These are phyloP conservation scores for Melanotaenia parkinsoni DNA, from an alignment of 2,797 vertebrate species.

Conservation along the genomic window DNA sequence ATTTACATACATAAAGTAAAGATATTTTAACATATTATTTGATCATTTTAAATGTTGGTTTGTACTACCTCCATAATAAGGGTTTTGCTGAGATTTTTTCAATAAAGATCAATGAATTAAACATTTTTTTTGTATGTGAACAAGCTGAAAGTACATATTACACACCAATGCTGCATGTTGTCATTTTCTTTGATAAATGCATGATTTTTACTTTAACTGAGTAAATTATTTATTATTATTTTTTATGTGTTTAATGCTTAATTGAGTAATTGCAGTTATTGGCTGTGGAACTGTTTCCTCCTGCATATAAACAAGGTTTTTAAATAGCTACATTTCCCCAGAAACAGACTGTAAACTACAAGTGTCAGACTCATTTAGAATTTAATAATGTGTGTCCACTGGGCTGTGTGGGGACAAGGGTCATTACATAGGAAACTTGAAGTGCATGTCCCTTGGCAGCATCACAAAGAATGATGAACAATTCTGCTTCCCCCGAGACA, in stretches of 20 bases:
- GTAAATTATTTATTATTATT: neutral
- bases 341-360: no score
- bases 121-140: conserved; percentile 4
- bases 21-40: neutral
- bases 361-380: no score
- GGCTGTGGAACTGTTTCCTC: no score
- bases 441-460: no score
- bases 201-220: neutral
- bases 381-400: no score
- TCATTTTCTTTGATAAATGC: neutral
- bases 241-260: neutral
- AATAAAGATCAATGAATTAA: conserved; percentile 39
- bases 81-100: conserved; percentile 15
- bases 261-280: neutral
- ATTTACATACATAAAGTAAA: neutral
- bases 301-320: neutral
- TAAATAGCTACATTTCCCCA: no score
- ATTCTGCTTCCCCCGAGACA: no score
- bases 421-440: no score
- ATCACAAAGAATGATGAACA: no score
- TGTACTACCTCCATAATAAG: conserved; percentile 25
- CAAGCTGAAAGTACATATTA: neutral
- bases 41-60: conserved; percentile 11
- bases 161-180: neutral
- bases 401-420: no score